Evolutionary conservation across 2,888 invertebrate genomes (phyloP).

Genomic region (Eilema caniola): DNA sequence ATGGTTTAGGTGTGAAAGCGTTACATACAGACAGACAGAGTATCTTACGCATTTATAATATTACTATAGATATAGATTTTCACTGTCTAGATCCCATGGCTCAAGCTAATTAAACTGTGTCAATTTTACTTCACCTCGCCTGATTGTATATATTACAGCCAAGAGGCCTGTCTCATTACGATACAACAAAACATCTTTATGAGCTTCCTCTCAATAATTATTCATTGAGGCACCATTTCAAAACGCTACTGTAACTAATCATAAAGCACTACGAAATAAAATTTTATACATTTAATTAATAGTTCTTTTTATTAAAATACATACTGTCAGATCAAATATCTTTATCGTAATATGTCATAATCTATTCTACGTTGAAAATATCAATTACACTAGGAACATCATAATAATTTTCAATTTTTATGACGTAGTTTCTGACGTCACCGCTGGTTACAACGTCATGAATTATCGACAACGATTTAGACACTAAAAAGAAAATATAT

Average conservation of each 20-base stretch:
- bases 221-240: not conserved
- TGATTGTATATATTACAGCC: not conserved
- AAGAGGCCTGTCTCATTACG: not conserved
- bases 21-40: too few species aligned
- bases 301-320: slow-evolving; percentile 45
- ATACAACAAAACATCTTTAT: not conserved
- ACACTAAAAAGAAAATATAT: slow-evolving; percentile 63
- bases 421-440: slow-evolving; percentile 45
- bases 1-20: too few species aligned
- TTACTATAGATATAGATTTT: too few species aligned
- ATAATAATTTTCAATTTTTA: slow-evolving; percentile 50
- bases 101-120: too few species aligned
- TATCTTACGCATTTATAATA: too few species aligned
- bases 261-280: not conserved
- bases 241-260: not conserved
- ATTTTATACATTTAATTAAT: slow-evolving; percentile 1
- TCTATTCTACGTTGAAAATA: slow-evolving; percentile 43
- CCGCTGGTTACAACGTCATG: slow-evolving; percentile 26
- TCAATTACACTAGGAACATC: slow-evolving; percentile 45
- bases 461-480: slow-evolving; percentile 57
- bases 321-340: slow-evolving; percentile 42
- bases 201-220: not conserved
- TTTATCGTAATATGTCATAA: slow-evolving; percentile 52
- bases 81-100: too few species aligned
- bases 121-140: not conserved